These are phyloP conservation scores for Paradisaea rubra DNA, from an alignment of 2,113 vertebrate species.

Conservation along the genomic window DNA sequence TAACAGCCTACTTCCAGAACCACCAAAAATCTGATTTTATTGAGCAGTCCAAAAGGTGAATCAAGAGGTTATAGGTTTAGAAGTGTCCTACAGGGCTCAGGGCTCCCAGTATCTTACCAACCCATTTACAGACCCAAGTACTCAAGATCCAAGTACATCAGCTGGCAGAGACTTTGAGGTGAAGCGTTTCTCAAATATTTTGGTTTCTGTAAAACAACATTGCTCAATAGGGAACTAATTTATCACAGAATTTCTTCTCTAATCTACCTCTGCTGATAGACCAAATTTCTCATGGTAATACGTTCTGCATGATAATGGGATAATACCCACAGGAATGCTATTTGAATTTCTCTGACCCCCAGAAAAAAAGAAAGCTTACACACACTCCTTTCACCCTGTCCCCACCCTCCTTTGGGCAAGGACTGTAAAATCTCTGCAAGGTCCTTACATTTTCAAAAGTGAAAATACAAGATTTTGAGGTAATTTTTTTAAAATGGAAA, in stretches of 20 bases:
- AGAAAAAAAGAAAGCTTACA: not conserved
- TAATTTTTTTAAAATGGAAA: not conserved
- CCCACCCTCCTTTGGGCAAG: accelerated
- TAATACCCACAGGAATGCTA: not conserved
- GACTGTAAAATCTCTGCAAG: not conserved
- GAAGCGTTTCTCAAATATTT: not conserved
- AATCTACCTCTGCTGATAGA: not conserved
- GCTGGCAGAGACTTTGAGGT: not conserved
- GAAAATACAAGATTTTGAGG: not conserved
- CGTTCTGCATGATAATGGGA: not conserved
- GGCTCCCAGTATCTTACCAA: not conserved
- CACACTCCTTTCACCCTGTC: not conserved
- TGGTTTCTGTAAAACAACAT: not conserved
- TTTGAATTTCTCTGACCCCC: not conserved
- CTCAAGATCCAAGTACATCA: not conserved
- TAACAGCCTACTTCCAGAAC: not conserved
- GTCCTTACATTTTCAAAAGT: not conserved
- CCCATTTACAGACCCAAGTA: not conserved
- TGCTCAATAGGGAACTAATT: not conserved
- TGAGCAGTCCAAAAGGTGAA: not conserved
- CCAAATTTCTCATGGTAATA: not conserved
- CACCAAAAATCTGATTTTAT: not conserved
- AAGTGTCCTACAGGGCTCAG: not conserved
- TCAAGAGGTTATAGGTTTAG: not conserved
- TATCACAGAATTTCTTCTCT: not conserved